Evolutionary conservation across 2,113 vertebrate genomes (phyloP), one percentile per base, ranked within the genome.

Genomic region (Macheiramphus alcinus): DNA sequence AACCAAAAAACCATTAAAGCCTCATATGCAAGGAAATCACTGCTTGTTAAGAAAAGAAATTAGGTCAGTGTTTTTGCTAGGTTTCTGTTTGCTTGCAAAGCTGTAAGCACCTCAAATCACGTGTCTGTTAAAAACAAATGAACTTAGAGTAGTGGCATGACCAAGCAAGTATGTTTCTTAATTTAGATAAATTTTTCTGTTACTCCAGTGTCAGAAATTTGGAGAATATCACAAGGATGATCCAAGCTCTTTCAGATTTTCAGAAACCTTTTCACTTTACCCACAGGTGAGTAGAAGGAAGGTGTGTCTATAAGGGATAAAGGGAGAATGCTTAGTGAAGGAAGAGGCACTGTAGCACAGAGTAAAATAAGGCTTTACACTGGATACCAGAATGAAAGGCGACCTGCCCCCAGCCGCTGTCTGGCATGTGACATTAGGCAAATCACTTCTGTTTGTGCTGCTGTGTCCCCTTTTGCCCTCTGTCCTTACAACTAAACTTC

Each of bases 141-240:
- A 91, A 59, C 7, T 62, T 78, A 59, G 3, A 63, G 42, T 72
- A 71, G 45, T 58, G 27, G 11, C n/a, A 38, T 87, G 38, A 66
- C 29, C 20, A 80, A 82, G 9, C 10, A 47, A 52, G 7, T 70
- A 6, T 17, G 36, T 86, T 93, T 94, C 38, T 86, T 96, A 76
- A 93, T 36, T 53, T 9, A 58, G 23, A 40, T 91, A 63, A 15
- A 7, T 86, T 95, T 95, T 94, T 87, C 65, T 94, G 96, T 97
- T 92, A 47, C 61, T 98, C 48, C 76, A 99, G 99, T 99, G 99
- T 98, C 99, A 99, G 98, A 99, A 99, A 97, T 99, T 99, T 98
- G 99, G 99, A 97, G 99, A 99, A 76, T 99, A 99, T 95, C 99
- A 99, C 97, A 99, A 99, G 96, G 99, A 99, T 52, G 99, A 99